These are phyloP conservation scores for Epinephelus fuscoguttatus DNA, from an alignment of 2,113 vertebrate species.

Conservation along the genomic window DNA sequence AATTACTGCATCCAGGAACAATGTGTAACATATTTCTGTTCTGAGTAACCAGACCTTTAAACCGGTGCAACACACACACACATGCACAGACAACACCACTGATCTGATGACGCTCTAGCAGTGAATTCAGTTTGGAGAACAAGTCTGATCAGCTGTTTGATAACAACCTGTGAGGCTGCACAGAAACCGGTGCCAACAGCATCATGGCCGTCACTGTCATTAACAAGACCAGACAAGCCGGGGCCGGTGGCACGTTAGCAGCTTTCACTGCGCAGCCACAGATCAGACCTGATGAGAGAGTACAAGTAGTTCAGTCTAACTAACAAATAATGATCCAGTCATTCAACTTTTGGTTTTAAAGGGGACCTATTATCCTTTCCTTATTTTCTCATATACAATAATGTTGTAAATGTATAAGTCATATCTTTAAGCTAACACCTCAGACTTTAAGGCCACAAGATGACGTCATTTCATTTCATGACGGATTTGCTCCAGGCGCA, in stretches of 20 bases:
- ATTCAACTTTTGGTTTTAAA: too few relatives aligned
- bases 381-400: too few relatives aligned
- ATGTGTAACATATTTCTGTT: not conserved
- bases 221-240: constrained; percentile 24
- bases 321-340: not conserved
- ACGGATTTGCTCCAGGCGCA: too few relatives aligned
- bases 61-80: not conserved
- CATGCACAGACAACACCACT: not conserved
- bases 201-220: constrained; percentile 11
- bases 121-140: not conserved
- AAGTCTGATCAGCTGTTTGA: constrained; percentile 15
- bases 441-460: too few relatives aligned
- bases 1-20: not conserved
- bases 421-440: too few relatives aligned
- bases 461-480: too few relatives aligned
- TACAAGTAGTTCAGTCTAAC: not conserved
- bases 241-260: not conserved
- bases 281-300: too few relatives aligned
- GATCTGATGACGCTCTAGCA: not conserved
- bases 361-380: too few relatives aligned
- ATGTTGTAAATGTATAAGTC: too few relatives aligned
- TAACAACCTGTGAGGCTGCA: not conserved
- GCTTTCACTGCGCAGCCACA: too few relatives aligned
- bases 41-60: not conserved
- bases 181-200: not conserved